phyloP scores from a whole-genome alignment of 2,797 vertebrate species.

The Anniella stebbinsi region DNA sequence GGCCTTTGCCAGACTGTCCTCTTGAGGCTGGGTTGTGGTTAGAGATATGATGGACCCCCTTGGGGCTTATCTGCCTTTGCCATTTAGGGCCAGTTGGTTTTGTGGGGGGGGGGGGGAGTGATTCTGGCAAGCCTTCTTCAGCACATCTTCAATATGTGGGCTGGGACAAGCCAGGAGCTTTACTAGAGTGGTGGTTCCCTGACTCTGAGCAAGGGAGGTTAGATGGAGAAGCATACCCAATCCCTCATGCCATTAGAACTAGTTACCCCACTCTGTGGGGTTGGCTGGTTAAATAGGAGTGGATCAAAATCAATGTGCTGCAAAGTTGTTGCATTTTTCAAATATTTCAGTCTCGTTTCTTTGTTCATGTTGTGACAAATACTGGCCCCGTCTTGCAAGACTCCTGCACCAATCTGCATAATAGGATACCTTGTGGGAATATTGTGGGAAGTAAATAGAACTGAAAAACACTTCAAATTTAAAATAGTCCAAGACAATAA shows the following conservation, averaged over 20 bases:
- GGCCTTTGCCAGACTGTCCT: not conserved
- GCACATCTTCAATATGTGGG: not conserved
- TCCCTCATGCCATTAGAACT: not conserved
- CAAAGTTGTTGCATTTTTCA: not conserved
- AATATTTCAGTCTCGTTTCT: not conserved
- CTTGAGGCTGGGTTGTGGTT: not conserved
- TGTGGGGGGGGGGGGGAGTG: not conserved
- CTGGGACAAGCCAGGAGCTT: not conserved
- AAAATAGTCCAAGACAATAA: too few relatives aligned
- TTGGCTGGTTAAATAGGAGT: too few relatives aligned
- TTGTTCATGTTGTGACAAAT: too few relatives aligned
- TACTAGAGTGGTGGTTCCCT: not conserved
- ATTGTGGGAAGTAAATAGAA: too few relatives aligned
- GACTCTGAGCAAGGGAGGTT: not conserved
- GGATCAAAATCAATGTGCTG: not conserved
- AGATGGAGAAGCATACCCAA: not conserved
- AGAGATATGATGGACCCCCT: too few relatives aligned
- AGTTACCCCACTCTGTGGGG: too few relatives aligned
- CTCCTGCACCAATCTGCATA: too few relatives aligned
- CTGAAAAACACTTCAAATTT: too few relatives aligned
- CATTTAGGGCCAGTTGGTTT: not conserved
- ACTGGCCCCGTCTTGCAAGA: too few relatives aligned
- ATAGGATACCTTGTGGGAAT: too few relatives aligned
- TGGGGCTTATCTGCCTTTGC: not conserved
- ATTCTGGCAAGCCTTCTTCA: not conserved